phyloP scores from a whole-genome alignment of 2,113 vertebrate genomes.

The Phocoena sinus region DNA sequence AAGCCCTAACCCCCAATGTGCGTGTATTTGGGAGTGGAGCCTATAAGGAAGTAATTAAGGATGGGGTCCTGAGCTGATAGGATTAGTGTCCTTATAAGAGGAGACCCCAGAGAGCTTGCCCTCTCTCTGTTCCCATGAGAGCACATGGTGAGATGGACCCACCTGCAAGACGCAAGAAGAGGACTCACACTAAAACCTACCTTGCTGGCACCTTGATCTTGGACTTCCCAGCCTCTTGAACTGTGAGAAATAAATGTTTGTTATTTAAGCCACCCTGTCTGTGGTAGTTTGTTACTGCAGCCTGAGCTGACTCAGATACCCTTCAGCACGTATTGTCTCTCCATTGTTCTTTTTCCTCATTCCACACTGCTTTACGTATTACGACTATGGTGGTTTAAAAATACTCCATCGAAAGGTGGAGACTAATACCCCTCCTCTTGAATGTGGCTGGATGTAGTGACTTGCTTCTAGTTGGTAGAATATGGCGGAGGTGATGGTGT shows the following conservation, averaged over 20 bases:
- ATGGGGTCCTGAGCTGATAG: not conserved
- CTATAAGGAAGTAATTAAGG: not conserved
- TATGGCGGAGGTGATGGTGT: not conserved
- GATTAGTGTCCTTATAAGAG: not conserved
- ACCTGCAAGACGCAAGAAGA: not conserved
- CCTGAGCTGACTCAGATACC: not conserved
- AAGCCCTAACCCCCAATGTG: not conserved
- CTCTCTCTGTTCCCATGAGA: not conserved
- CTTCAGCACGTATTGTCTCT: not conserved
- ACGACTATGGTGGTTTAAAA: not conserved
- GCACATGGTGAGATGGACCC: too few species aligned
- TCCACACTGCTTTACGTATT: not conserved
- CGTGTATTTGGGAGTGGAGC: not conserved
- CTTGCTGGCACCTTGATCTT: not conserved
- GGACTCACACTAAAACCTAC: not conserved
- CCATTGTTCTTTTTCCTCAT: not conserved
- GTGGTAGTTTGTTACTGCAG: not conserved
- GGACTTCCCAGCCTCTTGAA: not conserved
- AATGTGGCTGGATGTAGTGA: not conserved
- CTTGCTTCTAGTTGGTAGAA: not conserved
- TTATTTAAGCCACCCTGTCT: not conserved
- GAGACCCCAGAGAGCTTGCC: not conserved
- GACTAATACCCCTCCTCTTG: not conserved
- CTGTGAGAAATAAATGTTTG: not conserved
- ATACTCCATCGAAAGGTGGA: not conserved